Conservation (phyloP, 2,888 invertebrate species). For the Xestia xanthographa region DNA sequence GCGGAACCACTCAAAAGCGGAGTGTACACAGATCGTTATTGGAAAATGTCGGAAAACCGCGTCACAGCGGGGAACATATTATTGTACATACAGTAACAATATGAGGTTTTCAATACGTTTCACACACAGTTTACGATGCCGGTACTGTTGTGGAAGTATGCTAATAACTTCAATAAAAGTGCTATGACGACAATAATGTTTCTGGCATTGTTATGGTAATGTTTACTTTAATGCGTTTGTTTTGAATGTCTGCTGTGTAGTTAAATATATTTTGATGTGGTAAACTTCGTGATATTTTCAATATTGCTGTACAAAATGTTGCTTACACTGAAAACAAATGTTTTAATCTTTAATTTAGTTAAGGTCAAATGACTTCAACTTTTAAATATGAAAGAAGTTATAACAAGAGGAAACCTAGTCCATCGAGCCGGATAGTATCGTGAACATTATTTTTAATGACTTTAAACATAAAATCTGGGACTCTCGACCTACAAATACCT, state of each 20-base stretch:
- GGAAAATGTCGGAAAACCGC: slow-evolving; percentile 59
- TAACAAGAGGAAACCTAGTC: neutral
- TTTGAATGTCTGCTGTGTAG: slow-evolving; percentile 37
- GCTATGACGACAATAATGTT: slow-evolving; percentile 44
- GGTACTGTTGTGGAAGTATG: slow-evolving; percentile 52
- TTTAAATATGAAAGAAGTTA: neutral
- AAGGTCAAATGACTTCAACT: neutral
- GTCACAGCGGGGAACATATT: slow-evolving; percentile 57
- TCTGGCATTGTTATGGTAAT: slow-evolving; percentile 46
- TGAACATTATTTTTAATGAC: neutral
- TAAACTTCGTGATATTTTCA: slow-evolving; percentile 30
- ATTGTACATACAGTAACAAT: slow-evolving; percentile 50
- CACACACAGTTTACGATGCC: slow-evolving; percentile 41
- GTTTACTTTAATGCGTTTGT: slow-evolving; percentile 52
- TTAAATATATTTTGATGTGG: slow-evolving; percentile 32
- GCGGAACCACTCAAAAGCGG: slow-evolving; percentile 59
- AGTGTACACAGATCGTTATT: slow-evolving; percentile 64
- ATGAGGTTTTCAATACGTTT: slow-evolving; percentile 59
- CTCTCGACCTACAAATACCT: neutral
- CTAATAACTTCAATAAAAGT: slow-evolving; percentile 60
- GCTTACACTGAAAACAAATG: neutral
- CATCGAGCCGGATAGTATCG: slow-evolving; percentile 16
- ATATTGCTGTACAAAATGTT: slow-evolving; percentile 22
- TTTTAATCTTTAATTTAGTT: too few relatives aligned
- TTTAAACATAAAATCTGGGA: neutral